Percentiles rank a stretch among this genome's conserved stretches.
These are phyloP conservation scores for Phrynocephalus guinanensis DNA, from an alignment of 2,797 vertebrate species.

Conservation along the genomic window DNA sequence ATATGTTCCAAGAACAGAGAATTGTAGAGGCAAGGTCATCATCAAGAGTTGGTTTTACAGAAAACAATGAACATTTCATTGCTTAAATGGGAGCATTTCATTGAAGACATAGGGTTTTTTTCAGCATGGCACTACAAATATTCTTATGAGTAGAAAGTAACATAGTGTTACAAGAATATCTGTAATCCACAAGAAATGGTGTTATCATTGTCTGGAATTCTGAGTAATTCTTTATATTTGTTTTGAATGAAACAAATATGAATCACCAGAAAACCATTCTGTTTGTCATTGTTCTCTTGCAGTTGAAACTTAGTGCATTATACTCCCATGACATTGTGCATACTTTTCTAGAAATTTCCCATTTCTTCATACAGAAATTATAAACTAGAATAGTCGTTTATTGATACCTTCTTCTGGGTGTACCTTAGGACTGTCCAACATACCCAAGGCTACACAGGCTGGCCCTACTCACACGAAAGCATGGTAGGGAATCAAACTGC, in stretches of 20 bases:
- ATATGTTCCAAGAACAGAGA: neutral
- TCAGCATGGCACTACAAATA: too few species aligned
- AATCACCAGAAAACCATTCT: slow-evolving; percentile 26
- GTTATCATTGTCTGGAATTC: neutral
- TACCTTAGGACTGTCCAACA: too few species aligned
- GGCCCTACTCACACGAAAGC: too few species aligned
- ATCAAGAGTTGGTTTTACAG: neutral
- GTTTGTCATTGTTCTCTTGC: too few species aligned
- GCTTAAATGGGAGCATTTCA: neutral
- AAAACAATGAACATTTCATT: neutral
- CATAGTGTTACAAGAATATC: too few species aligned
- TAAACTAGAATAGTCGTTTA: neutral
- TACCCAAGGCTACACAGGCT: too few species aligned
- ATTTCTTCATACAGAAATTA: neutral
- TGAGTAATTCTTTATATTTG: neutral
- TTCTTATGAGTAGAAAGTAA: too few species aligned
- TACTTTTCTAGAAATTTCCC: neutral
- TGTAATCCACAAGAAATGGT: slow-evolving; percentile 3
- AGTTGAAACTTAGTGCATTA: neutral
- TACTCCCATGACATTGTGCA: neutral
- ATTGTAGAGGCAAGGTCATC: neutral
- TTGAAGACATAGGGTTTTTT: too few species aligned
- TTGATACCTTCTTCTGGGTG: too few species aligned
- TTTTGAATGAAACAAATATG: slow-evolving; percentile 33
- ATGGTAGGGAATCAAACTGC: too few species aligned